Evolutionary conservation across 2,113 vertebrate species (phyloP).

Genomic region (Setophaga coronata): DNA sequence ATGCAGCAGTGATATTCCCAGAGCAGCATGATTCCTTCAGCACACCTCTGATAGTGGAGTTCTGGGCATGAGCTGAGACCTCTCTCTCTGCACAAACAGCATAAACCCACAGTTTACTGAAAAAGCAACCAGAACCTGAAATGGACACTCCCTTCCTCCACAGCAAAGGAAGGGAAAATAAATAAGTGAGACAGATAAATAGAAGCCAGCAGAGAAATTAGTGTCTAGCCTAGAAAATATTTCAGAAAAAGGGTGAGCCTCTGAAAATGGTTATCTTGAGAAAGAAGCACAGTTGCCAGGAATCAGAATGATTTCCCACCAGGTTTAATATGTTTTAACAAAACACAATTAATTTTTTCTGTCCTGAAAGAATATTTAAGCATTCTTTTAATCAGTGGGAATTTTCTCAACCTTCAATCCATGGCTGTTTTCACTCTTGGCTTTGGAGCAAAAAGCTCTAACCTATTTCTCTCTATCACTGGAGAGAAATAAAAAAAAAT

Average conservation of each 20-base stretch:
- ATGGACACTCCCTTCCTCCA: constrained; percentile 17
- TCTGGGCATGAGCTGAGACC: accelerated
- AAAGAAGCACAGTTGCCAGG: constrained; percentile 21
- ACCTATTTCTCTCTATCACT: not conserved
- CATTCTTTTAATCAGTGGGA: not conserved
- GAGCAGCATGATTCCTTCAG: accelerated
- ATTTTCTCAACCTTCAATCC: not conserved
- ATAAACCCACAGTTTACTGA: not conserved
- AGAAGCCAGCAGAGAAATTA: not conserved
- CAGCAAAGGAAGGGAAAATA: constrained; percentile 22
- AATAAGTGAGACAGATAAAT: constrained; percentile 6
- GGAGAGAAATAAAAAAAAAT: not conserved
- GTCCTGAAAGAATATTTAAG: not conserved
- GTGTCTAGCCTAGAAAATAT: not conserved
- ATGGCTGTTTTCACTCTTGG: not conserved
- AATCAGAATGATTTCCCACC: constrained; percentile 35
- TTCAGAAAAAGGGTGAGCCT: constrained; percentile 32
- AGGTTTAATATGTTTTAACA: not conserved
- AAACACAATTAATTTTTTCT: not conserved
- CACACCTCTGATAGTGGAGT: accelerated
- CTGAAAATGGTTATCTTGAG: constrained; percentile 10
- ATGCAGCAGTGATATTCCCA: not conserved
- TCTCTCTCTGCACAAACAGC: not conserved
- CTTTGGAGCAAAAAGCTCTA: not conserved
- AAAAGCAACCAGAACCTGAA: constrained; percentile 21